Evolutionary conservation across 2,797 vertebrate species (phyloP).

Genomic region (Phalanger gymnotis): DNA sequence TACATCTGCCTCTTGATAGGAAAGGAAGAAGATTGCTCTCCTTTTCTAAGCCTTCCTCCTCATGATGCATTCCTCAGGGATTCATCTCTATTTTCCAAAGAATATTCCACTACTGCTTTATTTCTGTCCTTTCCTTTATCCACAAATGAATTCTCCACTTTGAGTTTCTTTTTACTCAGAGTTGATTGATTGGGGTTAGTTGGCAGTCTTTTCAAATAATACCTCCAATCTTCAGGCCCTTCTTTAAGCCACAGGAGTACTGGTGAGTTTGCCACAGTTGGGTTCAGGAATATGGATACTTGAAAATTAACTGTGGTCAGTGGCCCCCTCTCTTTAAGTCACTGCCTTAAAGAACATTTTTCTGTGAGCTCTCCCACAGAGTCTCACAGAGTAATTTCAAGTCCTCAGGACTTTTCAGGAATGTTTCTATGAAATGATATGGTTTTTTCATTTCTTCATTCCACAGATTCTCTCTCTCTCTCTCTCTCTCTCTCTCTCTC

Average conservation of each 20-base stretch:
- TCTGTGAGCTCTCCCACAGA: constrained; percentile 98
- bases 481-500: no score
- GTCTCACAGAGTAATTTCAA: constrained; percentile 96
- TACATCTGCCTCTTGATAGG: background rate
- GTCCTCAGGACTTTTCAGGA: constrained; percentile 90
- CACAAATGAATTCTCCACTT: constrained; percentile 82
- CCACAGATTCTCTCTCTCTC: no score
- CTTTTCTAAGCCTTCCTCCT: constrained; percentile 42
- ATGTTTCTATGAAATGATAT: no score
- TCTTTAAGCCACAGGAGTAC: constrained; percentile 98
- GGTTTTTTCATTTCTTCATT: no score
- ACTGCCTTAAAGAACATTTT: constrained; percentile 94
- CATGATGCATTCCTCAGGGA: constrained; percentile 97
- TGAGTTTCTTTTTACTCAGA: constrained; percentile 96
- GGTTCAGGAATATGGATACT: constrained; percentile 98
- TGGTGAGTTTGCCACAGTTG: constrained; percentile 98
- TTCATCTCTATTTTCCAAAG: constrained; percentile 95
- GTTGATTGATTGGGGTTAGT: constrained; percentile 99
- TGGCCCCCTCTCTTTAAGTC: constrained; percentile 95
- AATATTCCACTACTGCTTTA: constrained; percentile 96
- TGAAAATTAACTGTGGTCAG: constrained; percentile 98
- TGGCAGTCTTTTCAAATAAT: constrained; percentile 95
- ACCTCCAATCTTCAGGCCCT: constrained; percentile 98
- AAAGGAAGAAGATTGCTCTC: background rate
- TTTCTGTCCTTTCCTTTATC: constrained; percentile 92